Evolutionary conservation across 2,888 invertebrate genomes (phyloP).

Genomic region (Dinocampus coccinellae): DNA sequence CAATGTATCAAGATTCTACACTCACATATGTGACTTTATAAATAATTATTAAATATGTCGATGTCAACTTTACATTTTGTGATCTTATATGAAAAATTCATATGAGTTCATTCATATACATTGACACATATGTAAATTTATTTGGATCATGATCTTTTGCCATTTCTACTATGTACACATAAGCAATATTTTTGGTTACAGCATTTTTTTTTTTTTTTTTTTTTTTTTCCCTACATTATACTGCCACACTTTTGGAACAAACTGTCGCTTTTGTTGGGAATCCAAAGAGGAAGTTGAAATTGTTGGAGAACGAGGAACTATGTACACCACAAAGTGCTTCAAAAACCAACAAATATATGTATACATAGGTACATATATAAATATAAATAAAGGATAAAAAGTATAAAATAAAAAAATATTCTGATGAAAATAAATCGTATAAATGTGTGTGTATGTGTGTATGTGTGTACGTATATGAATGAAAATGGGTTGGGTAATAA

Average conservation of each 20-base stretch:
- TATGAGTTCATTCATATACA: not conserved
- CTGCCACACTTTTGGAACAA: not conserved
- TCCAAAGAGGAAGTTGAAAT: conserved; percentile 29
- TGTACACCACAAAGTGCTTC: conserved; percentile 8
- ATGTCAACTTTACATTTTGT: conserved; percentile 46
- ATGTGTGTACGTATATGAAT: not conserved
- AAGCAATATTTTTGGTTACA: not conserved
- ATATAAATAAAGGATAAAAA: not conserved
- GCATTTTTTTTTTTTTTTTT: no score
- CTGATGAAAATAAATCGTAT: not conserved
- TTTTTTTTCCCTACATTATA: not conserved
- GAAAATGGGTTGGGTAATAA: not conserved
- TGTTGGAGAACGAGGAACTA: conserved; percentile 24
- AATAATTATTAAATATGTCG: conserved; percentile 50
- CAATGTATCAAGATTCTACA: conserved; percentile 31
- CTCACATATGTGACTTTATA: conserved; percentile 51
- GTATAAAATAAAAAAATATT: not conserved
- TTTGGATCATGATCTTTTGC: conserved; percentile 13
- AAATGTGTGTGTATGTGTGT: not conserved
- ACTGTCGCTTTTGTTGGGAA: conserved; percentile 20
- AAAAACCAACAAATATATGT: conserved; percentile 4
- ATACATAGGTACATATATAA: not conserved
- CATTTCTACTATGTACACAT: not conserved
- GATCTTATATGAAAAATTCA: conserved; percentile 26
- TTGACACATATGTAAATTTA: not conserved